Conservation (phyloP, 2,888 invertebrate species). For the Macaria liturata region DNA sequence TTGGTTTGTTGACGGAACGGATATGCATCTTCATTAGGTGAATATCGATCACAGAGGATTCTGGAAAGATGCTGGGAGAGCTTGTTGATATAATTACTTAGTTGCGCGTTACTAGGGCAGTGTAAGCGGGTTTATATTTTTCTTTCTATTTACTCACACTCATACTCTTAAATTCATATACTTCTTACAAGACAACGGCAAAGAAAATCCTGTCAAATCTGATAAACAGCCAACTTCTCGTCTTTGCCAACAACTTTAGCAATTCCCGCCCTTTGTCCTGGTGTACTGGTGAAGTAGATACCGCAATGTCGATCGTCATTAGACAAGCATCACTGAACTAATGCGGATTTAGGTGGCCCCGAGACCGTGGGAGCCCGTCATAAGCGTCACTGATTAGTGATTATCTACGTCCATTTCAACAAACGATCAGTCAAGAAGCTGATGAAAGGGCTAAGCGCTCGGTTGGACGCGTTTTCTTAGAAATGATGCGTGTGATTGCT, state of each 20-base stretch:
- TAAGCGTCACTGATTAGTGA: conserved; percentile 16
- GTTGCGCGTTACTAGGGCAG: too few species aligned
- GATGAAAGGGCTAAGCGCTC: too few species aligned
- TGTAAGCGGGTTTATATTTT: too few species aligned
- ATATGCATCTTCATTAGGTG: conserved; percentile 28
- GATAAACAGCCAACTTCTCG: conserved; percentile 8
- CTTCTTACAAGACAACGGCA: neutral
- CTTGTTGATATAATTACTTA: neutral
- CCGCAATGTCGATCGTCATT: conserved; percentile 17
- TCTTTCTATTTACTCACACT: too few species aligned
- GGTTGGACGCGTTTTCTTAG: too few species aligned
- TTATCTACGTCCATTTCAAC: conserved; percentile 3
- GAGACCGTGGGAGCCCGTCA: conserved; percentile 18
- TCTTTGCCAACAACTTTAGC: conserved; percentile 8
- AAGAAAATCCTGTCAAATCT: conserved; percentile 5
- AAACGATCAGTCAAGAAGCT: neutral
- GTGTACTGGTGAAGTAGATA: conserved; percentile 5
- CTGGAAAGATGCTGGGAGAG: neutral
- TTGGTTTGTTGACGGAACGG: conserved; percentile 34
- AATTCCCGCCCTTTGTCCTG: conserved; percentile 8
- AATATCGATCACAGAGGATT: conserved; percentile 16
- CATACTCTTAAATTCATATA: too few species aligned
- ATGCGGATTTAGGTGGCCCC: conserved; percentile 23
- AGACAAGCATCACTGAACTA: conserved; percentile 24
- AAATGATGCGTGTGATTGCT: too few species aligned